Percentiles rank a stretch among this genome's conserved stretches.
Conservation (phyloP, 2,888 invertebrate species). For the Iselma pallidipennis region DNA sequence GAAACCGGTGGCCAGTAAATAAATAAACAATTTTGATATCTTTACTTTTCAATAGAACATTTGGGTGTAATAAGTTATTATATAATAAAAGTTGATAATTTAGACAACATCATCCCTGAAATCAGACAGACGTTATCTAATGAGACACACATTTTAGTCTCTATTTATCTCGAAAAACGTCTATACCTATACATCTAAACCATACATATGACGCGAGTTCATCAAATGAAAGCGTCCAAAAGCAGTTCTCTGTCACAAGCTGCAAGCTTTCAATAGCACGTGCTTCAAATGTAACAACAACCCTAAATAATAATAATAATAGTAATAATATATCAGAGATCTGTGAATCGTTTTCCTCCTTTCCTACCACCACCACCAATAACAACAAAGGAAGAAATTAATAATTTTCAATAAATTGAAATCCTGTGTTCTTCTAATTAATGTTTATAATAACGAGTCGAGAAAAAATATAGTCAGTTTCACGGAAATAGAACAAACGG, state of each 20-base stretch:
- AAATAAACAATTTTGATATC: no score
- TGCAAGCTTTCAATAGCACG: slow-evolving; percentile 23
- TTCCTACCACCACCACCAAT: background rate
- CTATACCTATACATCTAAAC: background rate
- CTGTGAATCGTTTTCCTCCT: background rate
- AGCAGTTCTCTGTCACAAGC: slow-evolving; percentile 8
- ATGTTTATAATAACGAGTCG: background rate
- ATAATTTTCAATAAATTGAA: background rate
- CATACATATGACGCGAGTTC: background rate
- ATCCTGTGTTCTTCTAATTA: background rate
- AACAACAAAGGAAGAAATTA: background rate
- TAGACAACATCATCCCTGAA: no score
- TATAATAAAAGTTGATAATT: background rate
- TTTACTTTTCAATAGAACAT: no score
- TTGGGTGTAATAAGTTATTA: no score
- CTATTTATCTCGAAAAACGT: slow-evolving; percentile 6
- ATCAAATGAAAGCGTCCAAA: slow-evolving; percentile 3
- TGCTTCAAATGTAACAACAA: slow-evolving; percentile 13
- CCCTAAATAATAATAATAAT: background rate
- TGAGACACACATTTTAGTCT: slow-evolving; percentile 15
- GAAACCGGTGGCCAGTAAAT: no score
- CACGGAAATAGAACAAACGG: background rate
- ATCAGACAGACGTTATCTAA: slow-evolving; percentile 12
- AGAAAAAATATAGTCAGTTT: background rate
- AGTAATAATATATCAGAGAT: no score